Evolutionary conservation across 2,888 invertebrate genomes (phyloP).

Genomic region (Byasa hedistus): DNA sequence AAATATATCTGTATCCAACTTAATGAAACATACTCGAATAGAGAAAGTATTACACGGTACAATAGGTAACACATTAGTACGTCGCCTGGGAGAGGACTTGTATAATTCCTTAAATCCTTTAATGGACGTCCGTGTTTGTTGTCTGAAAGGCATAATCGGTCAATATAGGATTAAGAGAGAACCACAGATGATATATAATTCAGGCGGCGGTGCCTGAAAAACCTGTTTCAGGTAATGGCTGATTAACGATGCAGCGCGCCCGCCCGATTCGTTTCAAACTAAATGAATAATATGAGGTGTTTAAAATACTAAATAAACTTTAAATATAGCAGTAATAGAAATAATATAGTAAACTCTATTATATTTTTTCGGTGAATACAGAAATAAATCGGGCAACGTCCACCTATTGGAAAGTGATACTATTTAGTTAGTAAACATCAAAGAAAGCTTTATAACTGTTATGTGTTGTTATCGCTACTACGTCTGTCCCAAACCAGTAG

Average conservation of each 20-base stretch:
- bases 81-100: constrained; percentile 42
- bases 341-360: no score
- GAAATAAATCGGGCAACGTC: no score
- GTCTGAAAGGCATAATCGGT: constrained; percentile 56
- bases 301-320: no score
- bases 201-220: constrained; percentile 32
- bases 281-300: constrained; percentile 13
- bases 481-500: no score
- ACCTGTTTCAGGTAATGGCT: constrained; percentile 22
- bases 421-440: no score
- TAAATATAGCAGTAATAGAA: no score
- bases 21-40: no score
- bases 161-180: constrained; percentile 33
- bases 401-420: no score
- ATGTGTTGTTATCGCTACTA: no score
- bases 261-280: not conserved
- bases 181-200: constrained; percentile 31
- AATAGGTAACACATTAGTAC: constrained; percentile 44
- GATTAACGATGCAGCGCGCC: constrained; percentile 17
- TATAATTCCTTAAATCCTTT: constrained; percentile 65
- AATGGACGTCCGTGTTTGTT: constrained; percentile 64
- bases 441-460: no score
- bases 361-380: no score
- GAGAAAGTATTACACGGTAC: constrained; percentile 11
- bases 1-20: no score